Base-by-base conservation (phyloP, 2,113 vertebrate species). In the Rhagologus leucostigma region DNA sequence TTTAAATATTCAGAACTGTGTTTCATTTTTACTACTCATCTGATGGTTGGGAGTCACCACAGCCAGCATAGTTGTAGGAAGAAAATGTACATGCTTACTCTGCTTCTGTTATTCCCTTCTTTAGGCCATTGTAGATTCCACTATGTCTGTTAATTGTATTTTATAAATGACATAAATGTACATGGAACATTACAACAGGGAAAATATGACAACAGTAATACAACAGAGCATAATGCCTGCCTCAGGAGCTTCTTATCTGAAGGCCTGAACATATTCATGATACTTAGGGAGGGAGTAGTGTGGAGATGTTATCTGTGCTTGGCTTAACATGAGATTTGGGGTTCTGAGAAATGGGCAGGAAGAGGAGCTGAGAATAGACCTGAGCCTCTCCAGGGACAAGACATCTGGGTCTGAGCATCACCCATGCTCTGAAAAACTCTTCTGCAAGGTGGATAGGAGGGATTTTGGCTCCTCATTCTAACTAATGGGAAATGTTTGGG, bases 131-230 rank as follows among this genome's bases (percentile, higher is more conserved):
- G 89, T 91, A 87, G 63, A 37, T 96, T 85, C 74, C 62, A 86
- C 21, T 76, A 16, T n/a, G 89, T 77, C 95, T 95, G 94, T 89
- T 94, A 95, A 83, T 74, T 77, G 49, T 83, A 88, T 95, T 87
- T 94, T 79, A 93, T 87, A 91, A 89, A 52, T 94, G 76, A 92
- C 85, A 93, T 82, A 89, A 95, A 84, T 94, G 92, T 93, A 78
- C 83, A 60, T 67, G 86, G 91, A 95, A 96, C 96, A 96, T 91
- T 97, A 67, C 93, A 95, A 57, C 68, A 90, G 91, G 91, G 96
- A 94, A 80, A 95, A 96, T 87, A 81, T 85, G 91, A 94, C 93
- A 93, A 83, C 75, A 68, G 81, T 95, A 95, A 95, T 81, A 59
- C 89, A 49, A 89, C 47, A 62, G 86, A 95, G 90, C 88, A 87